Base-by-base conservation (phyloP, 2,113 vertebrate species). In the Aegotheles bennettii region DNA sequence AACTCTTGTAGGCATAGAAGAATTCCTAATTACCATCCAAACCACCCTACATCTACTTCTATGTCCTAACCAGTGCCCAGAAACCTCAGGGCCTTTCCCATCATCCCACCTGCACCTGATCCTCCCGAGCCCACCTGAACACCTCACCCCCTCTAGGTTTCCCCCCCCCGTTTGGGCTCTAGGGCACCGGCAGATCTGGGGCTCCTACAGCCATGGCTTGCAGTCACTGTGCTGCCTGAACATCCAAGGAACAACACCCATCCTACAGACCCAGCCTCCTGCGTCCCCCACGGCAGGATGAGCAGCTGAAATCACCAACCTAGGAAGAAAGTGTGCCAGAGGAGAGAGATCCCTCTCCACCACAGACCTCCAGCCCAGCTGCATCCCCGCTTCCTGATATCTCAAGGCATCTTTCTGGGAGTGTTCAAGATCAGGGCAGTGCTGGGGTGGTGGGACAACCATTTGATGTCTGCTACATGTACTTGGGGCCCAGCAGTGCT, bases 371-470 rank as follows among this genome's bases (percentile, higher is more conserved):
- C 35, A 54, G 1, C 23, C 21, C 2, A 3, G n/a, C 57, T 76
- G 29, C 86, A 73, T 19, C 16, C 33, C 29, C 26, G 10, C 16
- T 47, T 63, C 7, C 85, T 51, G 79, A 47, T 13, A 24, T 11
- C 24, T 48, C 40, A 36, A n/a, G 53, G 24, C 20, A 33, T 19
- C 43, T 59, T 85, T 56, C 42, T 79, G 61, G 15, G 51, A 82
- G 10, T 1, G 9, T 83, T 71, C 23, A 54, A 71, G 78, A 48
- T 42, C 65, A 33, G 69, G 51, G 70, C 23, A 63, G 13, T 2
- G 0, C 0, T 54, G 64, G 11, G 38, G 8, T 65, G 36, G 26
- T 75, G 51, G 47, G 51, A 25, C 18, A 25, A 16, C 40, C 4
- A 0, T 56, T 8, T n/a, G 26, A 24, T 25, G 20, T 33, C 36